Evolutionary conservation across 2,113 vertebrate genomes (phyloP).

Genomic region (Taxidea taxus): DNA sequence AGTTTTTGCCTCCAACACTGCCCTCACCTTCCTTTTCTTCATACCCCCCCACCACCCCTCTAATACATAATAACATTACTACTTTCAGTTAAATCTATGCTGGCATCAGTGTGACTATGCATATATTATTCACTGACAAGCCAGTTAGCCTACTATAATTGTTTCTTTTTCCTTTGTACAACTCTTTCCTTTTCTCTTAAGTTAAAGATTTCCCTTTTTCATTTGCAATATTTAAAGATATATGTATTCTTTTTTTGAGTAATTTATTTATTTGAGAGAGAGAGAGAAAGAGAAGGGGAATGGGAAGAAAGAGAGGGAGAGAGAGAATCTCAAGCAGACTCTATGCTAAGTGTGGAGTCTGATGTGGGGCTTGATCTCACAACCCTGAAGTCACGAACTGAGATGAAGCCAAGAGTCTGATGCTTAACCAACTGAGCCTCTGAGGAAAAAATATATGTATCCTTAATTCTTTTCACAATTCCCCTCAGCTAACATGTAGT

Average conservation of each 20-base stretch:
- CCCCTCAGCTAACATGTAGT: neutral
- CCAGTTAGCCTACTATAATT: neutral
- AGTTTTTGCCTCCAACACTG: neutral
- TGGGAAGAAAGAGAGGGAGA: no score
- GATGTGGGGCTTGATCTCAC: no score
- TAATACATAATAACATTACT: neutral
- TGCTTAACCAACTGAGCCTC: no score
- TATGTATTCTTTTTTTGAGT: neutral
- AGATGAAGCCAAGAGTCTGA: no score
- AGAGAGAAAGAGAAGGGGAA: no score
- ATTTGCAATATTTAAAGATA: neutral
- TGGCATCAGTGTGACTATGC: neutral
- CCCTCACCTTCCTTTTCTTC: neutral
- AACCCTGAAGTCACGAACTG: no score
- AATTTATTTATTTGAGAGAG: no score
- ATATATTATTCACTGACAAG: neutral
- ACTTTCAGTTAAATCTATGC: neutral
- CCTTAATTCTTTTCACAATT: neutral
- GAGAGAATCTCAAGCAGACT: no score
- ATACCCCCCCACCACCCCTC: neutral
- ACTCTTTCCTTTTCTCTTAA: neutral
- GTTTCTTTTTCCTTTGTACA: neutral
- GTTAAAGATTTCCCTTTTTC: neutral
- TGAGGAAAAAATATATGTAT: neutral
- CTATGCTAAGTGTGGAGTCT: no score